Evolutionary conservation across 2,113 vertebrate genomes (phyloP).

Genomic region (Gallinago undulata): DNA sequence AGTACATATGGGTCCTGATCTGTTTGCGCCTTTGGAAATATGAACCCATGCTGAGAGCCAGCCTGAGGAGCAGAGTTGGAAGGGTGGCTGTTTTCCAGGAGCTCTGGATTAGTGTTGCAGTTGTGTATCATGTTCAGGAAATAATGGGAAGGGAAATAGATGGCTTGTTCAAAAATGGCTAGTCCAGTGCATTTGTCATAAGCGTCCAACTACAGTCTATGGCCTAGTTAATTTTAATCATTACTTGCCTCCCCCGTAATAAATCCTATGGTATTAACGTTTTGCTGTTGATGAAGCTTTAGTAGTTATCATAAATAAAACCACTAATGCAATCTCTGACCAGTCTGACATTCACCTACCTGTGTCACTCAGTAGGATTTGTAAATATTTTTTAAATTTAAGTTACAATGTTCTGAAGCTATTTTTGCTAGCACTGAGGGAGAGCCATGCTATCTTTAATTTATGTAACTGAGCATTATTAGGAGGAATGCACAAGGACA

Average conservation of each 20-base stretch:
- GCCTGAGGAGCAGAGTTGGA: neutral
- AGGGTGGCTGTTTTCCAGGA: neutral
- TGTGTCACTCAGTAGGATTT: neutral
- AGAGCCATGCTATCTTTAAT: neutral
- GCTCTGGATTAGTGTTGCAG: neutral
- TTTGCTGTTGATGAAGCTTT: neutral
- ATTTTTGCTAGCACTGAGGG: neutral
- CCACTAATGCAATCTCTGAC: neutral
- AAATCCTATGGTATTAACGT: neutral
- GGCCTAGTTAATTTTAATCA: neutral
- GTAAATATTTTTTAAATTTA: neutral
- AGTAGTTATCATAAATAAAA: neutral
- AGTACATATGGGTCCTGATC: neutral
- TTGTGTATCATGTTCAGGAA: neutral
- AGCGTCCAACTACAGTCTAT: neutral
- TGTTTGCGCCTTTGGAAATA: neutral
- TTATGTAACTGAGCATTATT: neutral
- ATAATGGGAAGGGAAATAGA: neutral
- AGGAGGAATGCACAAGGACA: neutral
- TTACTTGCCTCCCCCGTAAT: neutral
- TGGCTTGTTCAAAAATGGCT: neutral
- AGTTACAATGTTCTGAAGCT: neutral
- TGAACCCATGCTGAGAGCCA: neutral
- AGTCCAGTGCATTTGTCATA: neutral
- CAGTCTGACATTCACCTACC: neutral